Percentiles rank a stretch among this genome's conserved stretches.
phyloP scores from a whole-genome alignment of 64 coral and sea anemone species.

The Dendrophyllia cribrosa region DNA sequence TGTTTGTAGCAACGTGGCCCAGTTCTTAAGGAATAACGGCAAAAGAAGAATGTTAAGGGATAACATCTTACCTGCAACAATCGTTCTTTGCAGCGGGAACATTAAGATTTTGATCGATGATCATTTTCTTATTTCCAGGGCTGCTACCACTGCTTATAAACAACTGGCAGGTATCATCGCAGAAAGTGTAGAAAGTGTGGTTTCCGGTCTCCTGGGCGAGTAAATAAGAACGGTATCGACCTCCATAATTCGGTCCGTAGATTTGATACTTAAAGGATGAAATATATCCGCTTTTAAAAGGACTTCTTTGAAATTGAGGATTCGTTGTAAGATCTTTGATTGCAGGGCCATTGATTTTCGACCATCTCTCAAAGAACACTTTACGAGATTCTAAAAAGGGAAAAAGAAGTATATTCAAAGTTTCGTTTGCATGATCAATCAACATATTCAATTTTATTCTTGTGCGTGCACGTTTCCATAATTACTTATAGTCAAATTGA shows the following conservation, averaged over 20 bases:
- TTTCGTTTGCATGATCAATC: too few species aligned
- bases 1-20: too few species aligned
- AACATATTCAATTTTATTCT: too few species aligned
- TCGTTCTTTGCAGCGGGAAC: background rate
- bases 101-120: background rate
- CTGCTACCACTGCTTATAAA: conserved; percentile 51
- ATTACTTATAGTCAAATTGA: too few species aligned
- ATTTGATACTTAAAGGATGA: background rate
- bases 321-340: conserved; percentile 5
- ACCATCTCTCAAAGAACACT: conserved; percentile 36
- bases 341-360: background rate
- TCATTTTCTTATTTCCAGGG: conserved; percentile 20
- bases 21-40: too few species aligned
- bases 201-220: conserved; percentile 44
- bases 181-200: conserved; percentile 32
- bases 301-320: background rate
- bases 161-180: conserved; percentile 51
- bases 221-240: conserved; percentile 58
- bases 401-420: background rate
- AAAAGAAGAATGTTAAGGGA: background rate
- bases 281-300: background rate
- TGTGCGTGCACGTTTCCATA: too few species aligned
- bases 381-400: background rate
- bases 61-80: conserved; percentile 12
- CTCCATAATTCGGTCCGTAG: background rate